These are phyloP conservation scores for Lophius piscatorius DNA, from an alignment of 2,113 vertebrate species.

Conservation along the genomic window DNA sequence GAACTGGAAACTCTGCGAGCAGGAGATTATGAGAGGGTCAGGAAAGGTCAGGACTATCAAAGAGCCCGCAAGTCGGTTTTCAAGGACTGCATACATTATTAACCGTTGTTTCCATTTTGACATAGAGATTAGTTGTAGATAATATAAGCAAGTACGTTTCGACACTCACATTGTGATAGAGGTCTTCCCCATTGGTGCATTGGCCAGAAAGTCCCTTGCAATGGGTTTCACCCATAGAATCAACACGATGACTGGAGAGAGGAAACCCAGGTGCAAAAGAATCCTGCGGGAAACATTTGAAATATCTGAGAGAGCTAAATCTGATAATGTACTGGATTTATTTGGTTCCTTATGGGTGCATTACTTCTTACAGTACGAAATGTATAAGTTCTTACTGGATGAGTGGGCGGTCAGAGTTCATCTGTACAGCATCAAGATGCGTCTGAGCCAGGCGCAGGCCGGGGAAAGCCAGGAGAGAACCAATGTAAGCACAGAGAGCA, in stretches of 20 bases:
- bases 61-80: no score
- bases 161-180: conserved; percentile 84
- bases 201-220: conserved; percentile 88
- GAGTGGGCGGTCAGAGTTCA: conserved; percentile 83
- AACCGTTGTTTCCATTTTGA: not conserved
- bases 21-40: rapidly evolving
- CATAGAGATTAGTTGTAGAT: not conserved
- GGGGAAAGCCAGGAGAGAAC: conserved; percentile 91
- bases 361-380: not conserved
- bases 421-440: conserved; percentile 87
- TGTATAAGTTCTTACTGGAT: conserved; percentile 79
- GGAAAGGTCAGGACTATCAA: not conserved
- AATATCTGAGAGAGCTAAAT: not conserved
- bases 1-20: conserved; percentile 83
- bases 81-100: not conserved
- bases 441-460: conserved; percentile 95
- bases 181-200: conserved; percentile 83
- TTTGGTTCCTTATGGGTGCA: not conserved
- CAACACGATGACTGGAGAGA: conserved; percentile 87
- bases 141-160: not conserved
- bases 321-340: not conserved
- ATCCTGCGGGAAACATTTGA: conserved; percentile 71
- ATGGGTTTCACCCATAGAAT: conserved; percentile 92
- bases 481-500: conserved; percentile 86
- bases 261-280: conserved; percentile 87